phyloP scores from a whole-genome alignment of 2,113 vertebrate species.

The Apteryx mantelli region DNA sequence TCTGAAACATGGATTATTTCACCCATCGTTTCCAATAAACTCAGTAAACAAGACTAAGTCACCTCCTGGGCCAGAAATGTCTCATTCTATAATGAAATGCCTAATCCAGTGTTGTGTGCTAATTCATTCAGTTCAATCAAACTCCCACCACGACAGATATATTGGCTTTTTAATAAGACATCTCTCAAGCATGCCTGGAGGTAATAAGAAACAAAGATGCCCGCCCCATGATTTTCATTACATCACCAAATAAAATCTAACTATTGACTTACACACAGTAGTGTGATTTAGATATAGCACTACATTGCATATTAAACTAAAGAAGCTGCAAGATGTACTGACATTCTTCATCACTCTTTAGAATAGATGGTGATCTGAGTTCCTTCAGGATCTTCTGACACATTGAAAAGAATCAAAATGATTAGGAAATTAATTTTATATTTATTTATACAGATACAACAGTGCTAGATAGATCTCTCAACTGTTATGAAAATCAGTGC shows the following conservation, averaged over 20 bases:
- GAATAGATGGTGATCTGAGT: background rate
- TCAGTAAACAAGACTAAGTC: background rate
- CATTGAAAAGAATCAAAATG: background rate
- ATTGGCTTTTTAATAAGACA: background rate
- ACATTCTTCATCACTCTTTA: background rate
- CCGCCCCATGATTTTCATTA: background rate
- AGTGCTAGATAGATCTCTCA: background rate
- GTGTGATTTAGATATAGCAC: background rate
- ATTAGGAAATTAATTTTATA: background rate
- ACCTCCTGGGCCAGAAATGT: background rate
- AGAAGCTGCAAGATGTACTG: background rate
- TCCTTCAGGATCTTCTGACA: background rate
- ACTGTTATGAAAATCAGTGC: background rate
- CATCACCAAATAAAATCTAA: background rate
- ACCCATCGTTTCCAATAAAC: background rate
- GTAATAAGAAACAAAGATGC: background rate
- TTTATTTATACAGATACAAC: background rate
- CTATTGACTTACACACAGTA: background rate
- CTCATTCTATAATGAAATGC: background rate
- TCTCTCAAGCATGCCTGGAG: background rate
- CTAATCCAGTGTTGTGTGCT: background rate
- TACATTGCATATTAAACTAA: background rate
- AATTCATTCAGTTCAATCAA: background rate
- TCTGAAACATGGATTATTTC: background rate
- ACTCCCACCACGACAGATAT: background rate